Conservation (phyloP, 1,140 invertebrate species). For the Lepidurus arcticus region DNA sequence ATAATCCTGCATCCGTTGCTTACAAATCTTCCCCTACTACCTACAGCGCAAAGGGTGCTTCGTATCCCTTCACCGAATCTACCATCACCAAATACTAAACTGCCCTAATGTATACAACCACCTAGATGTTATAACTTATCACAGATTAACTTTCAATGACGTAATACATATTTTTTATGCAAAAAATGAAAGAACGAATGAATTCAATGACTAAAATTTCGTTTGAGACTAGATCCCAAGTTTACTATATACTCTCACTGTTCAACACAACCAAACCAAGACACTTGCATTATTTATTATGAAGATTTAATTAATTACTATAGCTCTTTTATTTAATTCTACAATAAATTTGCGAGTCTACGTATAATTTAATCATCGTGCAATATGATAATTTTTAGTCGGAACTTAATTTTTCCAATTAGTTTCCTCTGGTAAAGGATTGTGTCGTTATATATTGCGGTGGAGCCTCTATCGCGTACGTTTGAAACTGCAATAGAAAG, state of each 20-base stretch:
- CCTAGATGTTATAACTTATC: neutral
- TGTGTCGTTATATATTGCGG: too few relatives aligned
- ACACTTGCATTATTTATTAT: neutral
- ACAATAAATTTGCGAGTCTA: too few relatives aligned
- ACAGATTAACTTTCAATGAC: neutral
- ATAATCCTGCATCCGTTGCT: neutral
- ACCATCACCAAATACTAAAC: too few relatives aligned
- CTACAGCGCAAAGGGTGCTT: neutral
- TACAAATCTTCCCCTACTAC: neutral
- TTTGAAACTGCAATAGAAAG: too few relatives aligned
- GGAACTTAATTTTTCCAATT: too few relatives aligned
- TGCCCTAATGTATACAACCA: neutral
- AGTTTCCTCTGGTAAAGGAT: too few relatives aligned
- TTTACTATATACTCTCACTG: neutral
- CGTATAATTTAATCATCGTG: too few relatives aligned
- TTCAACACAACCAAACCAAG: slow-evolving; percentile 24
- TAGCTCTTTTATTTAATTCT: too few relatives aligned
- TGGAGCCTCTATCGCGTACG: too few relatives aligned
- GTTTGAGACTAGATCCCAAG: neutral
- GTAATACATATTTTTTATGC: neutral
- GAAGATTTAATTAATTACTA: too few relatives aligned
- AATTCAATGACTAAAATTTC: neutral
- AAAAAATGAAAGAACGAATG: neutral
- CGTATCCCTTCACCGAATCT: neutral
- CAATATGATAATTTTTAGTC: too few relatives aligned